Base-by-base conservation (phyloP, 1,140 invertebrate species). In the Calycopis cecrops region DNA sequence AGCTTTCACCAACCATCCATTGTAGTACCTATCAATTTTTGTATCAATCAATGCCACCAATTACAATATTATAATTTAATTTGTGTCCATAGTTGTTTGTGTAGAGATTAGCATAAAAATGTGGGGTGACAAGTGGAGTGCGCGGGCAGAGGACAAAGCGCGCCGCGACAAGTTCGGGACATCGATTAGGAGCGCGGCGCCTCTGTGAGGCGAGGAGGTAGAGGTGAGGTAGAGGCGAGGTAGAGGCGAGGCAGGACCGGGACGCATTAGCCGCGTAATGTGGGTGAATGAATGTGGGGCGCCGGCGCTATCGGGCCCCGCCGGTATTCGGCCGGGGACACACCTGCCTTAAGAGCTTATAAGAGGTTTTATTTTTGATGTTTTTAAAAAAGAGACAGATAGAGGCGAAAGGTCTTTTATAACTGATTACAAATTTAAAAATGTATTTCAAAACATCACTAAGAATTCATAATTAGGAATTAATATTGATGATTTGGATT, bases 231-330 rank as follows among this genome's bases (percentile, higher is more conserved):
- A 17, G 55, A 12, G 55, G 44, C 44, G 16, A 11, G 28, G 18
- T n/a, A 1, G 4, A 21, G 9, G 9, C 16, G 18, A 7, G 44
- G 10, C 16, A 47, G 17, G 17, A 11, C 11, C 7, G 12, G 8
- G 16, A 18, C 11, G 44, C 44, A 21, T 40, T 10, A 35, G 49
- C 33, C 37, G 51, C 21, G 38, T 33, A 33, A 47, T 33, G 35
- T 44, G 49, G 48, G 51, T 50, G 21, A 48, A 16, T 55, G 33
- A 12, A 44, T 44, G 38, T 51, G 37, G 58, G 63, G 63, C 66
- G 66, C 66, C 67, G 67, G 63, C 63, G 63, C 63, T 63, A 63
- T 54, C 49, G 50, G 28, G 48, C 28, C 52, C 50, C 53, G 38
- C 14, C 14, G 50, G 21, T 6, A 1, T 40, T 14, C 2, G 21